These are phyloP conservation scores for Manacus vitellinus DNA, from an alignment of 2,113 vertebrate genomes.

Conservation along the genomic window DNA sequence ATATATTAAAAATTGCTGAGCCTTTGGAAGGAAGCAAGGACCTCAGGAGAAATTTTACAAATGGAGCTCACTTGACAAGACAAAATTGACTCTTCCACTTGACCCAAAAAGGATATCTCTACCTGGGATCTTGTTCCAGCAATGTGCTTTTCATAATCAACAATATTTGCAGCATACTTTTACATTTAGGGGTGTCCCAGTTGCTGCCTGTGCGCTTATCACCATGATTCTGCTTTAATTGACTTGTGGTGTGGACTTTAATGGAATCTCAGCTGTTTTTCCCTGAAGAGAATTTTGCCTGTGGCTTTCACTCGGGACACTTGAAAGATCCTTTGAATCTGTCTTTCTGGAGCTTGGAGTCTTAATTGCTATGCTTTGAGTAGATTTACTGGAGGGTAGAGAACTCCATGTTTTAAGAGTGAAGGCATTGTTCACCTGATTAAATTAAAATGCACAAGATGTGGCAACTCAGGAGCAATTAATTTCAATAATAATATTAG, in stretches of 20 bases:
- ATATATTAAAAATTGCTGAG: constrained; percentile 26
- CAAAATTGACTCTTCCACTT: neutral
- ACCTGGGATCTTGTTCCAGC: neutral
- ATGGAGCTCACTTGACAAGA: neutral
- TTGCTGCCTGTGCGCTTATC: neutral
- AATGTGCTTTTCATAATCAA: neutral
- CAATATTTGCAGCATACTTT: neutral
- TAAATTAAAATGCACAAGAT: constrained; percentile 8
- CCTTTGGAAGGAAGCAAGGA: neutral
- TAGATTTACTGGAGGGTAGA: neutral
- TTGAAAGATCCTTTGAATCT: constrained; percentile 29
- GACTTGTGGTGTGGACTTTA: neutral
- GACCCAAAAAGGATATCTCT: neutral
- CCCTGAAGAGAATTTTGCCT: neutral
- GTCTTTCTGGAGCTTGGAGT: neutral
- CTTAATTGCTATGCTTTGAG: constrained; percentile 15
- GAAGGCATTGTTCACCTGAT: neutral
- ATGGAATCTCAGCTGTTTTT: constrained; percentile 9
- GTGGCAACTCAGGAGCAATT: constrained; percentile 8
- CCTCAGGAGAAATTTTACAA: neutral
- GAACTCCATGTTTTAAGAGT: neutral
- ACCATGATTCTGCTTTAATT: neutral
- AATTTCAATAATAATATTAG: constrained; percentile 5
- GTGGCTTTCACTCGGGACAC: neutral
- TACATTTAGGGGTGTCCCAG: neutral